A percentile compares a stretch with the other conserved stretches of the same genome.
These are phyloP conservation scores for Scaptodrosophila latifasciaeformis DNA, from an alignment of 2,888 invertebrate genomes.

Conservation along the genomic window DNA sequence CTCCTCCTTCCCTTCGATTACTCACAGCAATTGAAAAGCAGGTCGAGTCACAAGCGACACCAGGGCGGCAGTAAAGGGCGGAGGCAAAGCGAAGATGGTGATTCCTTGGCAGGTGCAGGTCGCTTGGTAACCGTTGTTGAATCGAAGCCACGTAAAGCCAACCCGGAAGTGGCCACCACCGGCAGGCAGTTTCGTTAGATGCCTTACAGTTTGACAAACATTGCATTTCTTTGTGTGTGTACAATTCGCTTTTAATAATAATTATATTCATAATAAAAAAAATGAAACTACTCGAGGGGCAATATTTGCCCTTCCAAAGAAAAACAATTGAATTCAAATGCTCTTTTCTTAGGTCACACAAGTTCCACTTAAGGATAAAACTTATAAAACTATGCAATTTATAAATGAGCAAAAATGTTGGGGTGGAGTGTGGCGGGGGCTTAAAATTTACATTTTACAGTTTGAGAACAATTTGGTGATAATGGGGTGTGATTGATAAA, in stretches of 20 bases:
- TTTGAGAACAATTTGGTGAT: constrained; percentile 42
- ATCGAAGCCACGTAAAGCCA: constrained; percentile 57
- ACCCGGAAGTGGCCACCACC: not conserved
- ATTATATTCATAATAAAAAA: constrained; percentile 15
- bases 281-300: constrained; percentile 31
- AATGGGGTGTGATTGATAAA: constrained; percentile 15
- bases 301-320: constrained; percentile 14
- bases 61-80: not conserved
- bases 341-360: constrained; percentile 32
- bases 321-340: constrained; percentile 9
- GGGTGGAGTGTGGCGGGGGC: constrained; percentile 1
- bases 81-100: not conserved
- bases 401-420: constrained; percentile 50
- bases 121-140: constrained; percentile 67
- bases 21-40: too few species aligned
- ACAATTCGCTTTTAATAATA: constrained; percentile 51
- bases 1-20: not conserved
- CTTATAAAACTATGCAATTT: constrained; percentile 58
- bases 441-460: too few species aligned
- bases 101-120: constrained; percentile 6
- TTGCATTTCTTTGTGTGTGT: constrained; percentile 20
- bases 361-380: constrained; percentile 31
- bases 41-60: not conserved
- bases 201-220: constrained; percentile 26
- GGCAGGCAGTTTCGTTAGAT: constrained; percentile 2